Evolutionary conservation across 2,888 invertebrate species (phyloP), one percentile per base, ranked within the genome.

Genomic region (Nephrotoma guestfalica): DNA sequence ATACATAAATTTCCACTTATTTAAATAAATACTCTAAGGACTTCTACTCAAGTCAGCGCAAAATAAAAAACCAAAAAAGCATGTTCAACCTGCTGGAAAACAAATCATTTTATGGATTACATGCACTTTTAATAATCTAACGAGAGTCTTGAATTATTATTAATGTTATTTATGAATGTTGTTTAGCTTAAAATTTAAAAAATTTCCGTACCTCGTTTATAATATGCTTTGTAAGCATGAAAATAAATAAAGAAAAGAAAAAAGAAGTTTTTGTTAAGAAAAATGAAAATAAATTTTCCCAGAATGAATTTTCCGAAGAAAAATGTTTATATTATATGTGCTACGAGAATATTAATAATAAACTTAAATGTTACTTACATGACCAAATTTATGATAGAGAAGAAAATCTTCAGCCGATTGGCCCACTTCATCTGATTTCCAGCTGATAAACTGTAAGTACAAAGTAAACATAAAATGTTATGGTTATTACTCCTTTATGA

Each of bases 321-420:
- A 30, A 30, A 51, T 51, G 51, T 51, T n/a, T 51, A 15, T 51
- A 15, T 47, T 71, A 30, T 30, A 30, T 71, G 30, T 30, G 2
- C 7, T 11, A 71, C 71, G 30, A 30, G 9, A 71, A 71, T 9
- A 15, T 51, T 51, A 18, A 18, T 15, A 15, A 71, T 71, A 30
- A 30, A 71, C 4, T 71, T 71, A 43, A 85, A 42, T n/a, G 88
- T 89, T 90, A 95, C 96, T 95, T 94, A 97, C 97, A 92, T 96
- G 95, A 91, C 97, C 97, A 91, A 97, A 97, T 93, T 97, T 96
- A 91, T 97, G 97, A 90, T 96, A 95, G 89, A 97, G 94, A 88
- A 97, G 93, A 91, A 97, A 97, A 89, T 96, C 95, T 92, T 97
- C 97, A 87, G 97, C 96, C 1, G 96, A 96, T 88, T 96, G 96